These are phyloP conservation scores for Syndactyla subalaris DNA, from an alignment of 2,797 vertebrate species.

Conservation along the genomic window DNA sequence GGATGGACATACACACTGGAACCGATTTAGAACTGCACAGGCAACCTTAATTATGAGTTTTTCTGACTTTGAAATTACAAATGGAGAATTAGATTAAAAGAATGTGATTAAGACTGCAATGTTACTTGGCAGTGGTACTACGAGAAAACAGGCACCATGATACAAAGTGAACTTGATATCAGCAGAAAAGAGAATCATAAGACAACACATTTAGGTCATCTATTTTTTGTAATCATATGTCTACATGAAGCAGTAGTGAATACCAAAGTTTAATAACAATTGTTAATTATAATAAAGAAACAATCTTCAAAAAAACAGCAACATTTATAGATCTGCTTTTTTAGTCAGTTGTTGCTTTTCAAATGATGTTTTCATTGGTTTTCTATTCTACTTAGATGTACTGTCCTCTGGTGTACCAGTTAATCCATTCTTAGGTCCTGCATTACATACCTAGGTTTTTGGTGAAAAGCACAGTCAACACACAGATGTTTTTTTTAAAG, in stretches of 20 bases:
- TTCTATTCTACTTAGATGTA: background rate
- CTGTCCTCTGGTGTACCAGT: background rate
- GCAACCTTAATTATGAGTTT: background rate
- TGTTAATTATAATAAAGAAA: background rate
- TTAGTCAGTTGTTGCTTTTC: background rate
- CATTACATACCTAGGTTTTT: background rate
- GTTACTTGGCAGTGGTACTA: background rate
- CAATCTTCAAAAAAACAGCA: background rate
- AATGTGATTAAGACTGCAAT: background rate
- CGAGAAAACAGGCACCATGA: background rate
- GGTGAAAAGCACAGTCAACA: background rate
- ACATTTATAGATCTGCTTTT: background rate
- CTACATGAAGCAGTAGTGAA: background rate
- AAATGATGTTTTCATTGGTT: background rate
- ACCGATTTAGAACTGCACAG: background rate
- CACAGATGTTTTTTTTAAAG: background rate
- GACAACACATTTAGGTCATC: background rate
- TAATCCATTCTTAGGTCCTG: background rate
- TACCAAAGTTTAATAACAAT: background rate
- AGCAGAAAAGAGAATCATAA: background rate
- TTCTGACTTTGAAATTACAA: background rate
- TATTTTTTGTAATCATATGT: background rate
- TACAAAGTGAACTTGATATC: background rate
- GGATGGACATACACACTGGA: background rate
- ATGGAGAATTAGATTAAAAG: background rate